phyloP scores from a whole-genome alignment of 2,888 invertebrate species.

The Muscina levida region DNA sequence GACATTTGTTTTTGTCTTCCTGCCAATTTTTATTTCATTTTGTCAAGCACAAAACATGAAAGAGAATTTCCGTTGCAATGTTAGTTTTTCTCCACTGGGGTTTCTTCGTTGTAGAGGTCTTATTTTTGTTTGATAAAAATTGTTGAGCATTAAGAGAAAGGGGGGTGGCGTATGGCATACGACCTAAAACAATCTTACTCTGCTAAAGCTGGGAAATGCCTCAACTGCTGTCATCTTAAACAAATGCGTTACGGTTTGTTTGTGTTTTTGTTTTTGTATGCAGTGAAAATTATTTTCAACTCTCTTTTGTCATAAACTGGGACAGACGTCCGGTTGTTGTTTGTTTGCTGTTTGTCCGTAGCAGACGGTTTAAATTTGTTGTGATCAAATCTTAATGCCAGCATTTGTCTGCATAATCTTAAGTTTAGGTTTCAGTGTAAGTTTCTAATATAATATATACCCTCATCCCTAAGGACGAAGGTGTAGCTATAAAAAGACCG shows the following conservation, averaged over 20 bases:
- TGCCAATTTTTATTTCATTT: slow-evolving; percentile 3
- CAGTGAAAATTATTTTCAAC: not conserved
- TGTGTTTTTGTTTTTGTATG: not conserved
- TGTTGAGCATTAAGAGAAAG: no score
- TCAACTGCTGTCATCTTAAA: slow-evolving; percentile 1
- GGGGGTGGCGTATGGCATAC: no score
- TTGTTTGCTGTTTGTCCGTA: slow-evolving; percentile 18
- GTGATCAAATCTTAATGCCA: not conserved
- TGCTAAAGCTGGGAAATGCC: no score
- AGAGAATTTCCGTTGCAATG: slow-evolving; percentile 33
- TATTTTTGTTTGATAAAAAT: no score
- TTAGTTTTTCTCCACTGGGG: slow-evolving; percentile 18
- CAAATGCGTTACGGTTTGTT: slow-evolving; percentile 11
- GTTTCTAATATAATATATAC: no score
- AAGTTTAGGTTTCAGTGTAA: no score
- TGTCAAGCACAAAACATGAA: not conserved
- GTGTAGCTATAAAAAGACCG: no score
- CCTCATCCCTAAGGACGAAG: no score
- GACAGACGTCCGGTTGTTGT: not conserved
- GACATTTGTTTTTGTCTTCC: slow-evolving; percentile 57
- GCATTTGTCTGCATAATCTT: no score
- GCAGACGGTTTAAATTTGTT: slow-evolving; percentile 11
- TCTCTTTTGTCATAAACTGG: slow-evolving; percentile 36
- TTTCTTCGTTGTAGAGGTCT: not conserved
- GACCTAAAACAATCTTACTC: not conserved